Evolutionary conservation across 2,888 invertebrate species (phyloP).

Genomic region (Oxycera nigricornis): DNA sequence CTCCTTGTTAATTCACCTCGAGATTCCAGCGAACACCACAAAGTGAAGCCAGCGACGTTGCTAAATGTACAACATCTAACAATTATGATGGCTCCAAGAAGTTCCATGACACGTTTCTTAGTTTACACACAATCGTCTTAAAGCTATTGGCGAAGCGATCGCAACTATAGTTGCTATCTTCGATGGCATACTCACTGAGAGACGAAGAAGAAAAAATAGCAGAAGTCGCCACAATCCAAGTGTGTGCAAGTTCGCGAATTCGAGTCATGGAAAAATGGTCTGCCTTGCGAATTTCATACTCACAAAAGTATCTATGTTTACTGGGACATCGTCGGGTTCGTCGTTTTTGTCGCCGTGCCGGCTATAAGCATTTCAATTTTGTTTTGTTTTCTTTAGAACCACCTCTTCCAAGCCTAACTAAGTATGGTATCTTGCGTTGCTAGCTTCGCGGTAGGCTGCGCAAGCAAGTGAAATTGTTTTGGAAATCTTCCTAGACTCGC

Average conservation of each 20-base stretch:
- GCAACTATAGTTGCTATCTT: neutral
- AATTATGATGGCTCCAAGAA: slow-evolving; percentile 6
- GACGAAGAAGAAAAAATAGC: too few species aligned
- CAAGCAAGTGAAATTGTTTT: neutral
- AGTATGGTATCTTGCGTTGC: neutral
- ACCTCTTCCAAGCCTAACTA: neutral
- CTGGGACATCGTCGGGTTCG: neutral
- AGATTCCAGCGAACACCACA: neutral
- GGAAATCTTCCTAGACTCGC: neutral
- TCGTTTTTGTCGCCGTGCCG: neutral
- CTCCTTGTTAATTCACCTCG: neutral
- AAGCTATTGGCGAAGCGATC: neutral
- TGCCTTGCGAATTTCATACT: slow-evolving; percentile 17
- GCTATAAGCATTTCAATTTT: slow-evolving; percentile 21
- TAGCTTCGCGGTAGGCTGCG: neutral
- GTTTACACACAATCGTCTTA: slow-evolving; percentile 29
- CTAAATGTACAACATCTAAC: neutral
- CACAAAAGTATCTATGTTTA: neutral
- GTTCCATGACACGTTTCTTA: slow-evolving; percentile 37
- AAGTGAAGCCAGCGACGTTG: neutral
- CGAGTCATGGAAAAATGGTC: neutral
- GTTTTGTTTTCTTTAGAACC: neutral
- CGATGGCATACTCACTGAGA: neutral
- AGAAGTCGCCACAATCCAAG: neutral
- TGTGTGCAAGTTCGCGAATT: slow-evolving; percentile 1